Conservation (phyloP, 2,797 vertebrate species). For the Pseudochaenichthys georgianus region DNA sequence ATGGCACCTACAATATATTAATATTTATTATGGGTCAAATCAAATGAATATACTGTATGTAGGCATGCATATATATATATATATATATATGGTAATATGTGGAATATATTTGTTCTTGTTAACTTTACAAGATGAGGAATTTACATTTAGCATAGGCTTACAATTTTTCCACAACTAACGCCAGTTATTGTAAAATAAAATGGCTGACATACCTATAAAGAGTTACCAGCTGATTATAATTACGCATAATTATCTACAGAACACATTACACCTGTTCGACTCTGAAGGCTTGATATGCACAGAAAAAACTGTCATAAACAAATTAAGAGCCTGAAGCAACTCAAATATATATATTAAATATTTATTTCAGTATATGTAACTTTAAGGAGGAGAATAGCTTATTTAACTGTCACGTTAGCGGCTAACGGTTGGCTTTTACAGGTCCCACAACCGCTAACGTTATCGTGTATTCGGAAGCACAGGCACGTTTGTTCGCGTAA, state of each 20-base stretch:
- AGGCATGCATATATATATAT: too few species aligned
- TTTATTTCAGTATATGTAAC: not conserved
- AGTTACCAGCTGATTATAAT: not conserved
- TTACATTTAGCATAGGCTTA: not conserved
- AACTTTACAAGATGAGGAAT: not conserved
- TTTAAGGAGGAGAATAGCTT: not conserved
- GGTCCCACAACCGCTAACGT: not conserved
- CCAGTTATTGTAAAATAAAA: not conserved
- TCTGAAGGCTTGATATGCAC: not conserved
- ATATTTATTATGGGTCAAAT: not conserved
- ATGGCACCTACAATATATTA: not conserved
- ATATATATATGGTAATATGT: not conserved
- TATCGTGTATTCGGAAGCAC: not conserved
- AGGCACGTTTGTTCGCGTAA: not conserved
- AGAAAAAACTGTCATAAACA: not conserved
- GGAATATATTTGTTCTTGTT: not conserved
- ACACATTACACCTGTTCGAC: slow-evolving; percentile 1
- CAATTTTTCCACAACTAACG: not conserved
- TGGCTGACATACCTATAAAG: not conserved
- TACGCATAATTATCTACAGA: slow-evolving; percentile 1
- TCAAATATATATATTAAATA: not conserved
- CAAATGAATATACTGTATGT: not conserved
- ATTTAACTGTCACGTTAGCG: not conserved
- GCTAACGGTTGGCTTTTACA: not conserved
- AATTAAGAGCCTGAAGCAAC: not conserved